Evolutionary conservation across 2,113 vertebrate genomes (phyloP), one percentile per base, ranked within the genome.

Genomic region (Gymnarchus niloticus): DNA sequence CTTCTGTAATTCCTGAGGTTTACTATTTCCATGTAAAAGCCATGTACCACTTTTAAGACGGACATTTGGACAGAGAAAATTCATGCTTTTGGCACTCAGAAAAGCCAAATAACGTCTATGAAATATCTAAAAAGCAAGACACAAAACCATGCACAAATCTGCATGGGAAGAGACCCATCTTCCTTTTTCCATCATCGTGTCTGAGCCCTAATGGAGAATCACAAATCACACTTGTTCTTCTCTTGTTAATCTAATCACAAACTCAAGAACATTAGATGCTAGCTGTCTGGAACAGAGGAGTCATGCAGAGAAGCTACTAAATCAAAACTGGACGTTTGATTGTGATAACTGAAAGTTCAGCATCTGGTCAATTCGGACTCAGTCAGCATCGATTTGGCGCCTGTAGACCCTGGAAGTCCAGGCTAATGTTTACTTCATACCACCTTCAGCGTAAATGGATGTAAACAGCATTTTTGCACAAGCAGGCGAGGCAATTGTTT

Each of bases 221-320:
- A 54, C 48, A 56, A 54, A 82, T 37, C 21, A 51, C 28, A 28
- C 21, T 82, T 82, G 10, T 82, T 25, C 51, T 21, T 82, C 59
- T 65, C 80, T 33, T 8, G 80, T 54, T 82, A 82, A 82, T 82
- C 51, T 19, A 52, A 82, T 33, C 80, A 82, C n/a, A 52, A 8
- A 19, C 80, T 33, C 80, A 82, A 82, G 48, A 54, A 82, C 48
- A 56, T 37, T 21, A 25, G 10, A 19, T 82, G 80, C 12, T 2
- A 78, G 14, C 12, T 1, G 10, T 28, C 28, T 37, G 12, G 19
- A 41, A 54, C 6, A 51, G 25, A 82, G 51, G 37, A 82, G 80
- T 33, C 51, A 54, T 49, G 21, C 19, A 51, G 44, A 73, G 65
- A 19, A 56, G 49, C 23, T 56, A 19, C 80, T 54, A 21, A 54